Evolutionary conservation across 2,797 vertebrate species (phyloP).

Genomic region (Pygocentrus nattereri): DNA sequence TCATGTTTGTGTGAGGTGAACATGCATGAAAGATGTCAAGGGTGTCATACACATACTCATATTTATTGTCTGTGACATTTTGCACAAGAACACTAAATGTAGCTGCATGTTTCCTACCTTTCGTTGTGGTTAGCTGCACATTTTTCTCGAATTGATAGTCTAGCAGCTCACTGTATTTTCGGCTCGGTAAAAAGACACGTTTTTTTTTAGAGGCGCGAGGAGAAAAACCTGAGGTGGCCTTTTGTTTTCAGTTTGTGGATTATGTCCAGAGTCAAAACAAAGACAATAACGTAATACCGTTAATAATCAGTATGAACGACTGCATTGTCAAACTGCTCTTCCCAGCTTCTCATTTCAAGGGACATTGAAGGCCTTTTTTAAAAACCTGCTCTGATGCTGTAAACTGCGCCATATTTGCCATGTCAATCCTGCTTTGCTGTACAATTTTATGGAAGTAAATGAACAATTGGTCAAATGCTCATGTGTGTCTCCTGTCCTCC

Average conservation of each 20-base stretch:
- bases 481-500: conserved; percentile 10
- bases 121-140: conserved; percentile 9
- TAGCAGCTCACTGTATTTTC: conserved; percentile 40
- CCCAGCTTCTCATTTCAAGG: neutral
- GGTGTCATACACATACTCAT: conserved; percentile 44
- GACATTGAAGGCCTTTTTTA: neutral
- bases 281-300: neutral
- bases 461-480: conserved; percentile 14
- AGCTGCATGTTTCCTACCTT: conserved; percentile 32
- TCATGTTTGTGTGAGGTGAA: conserved; percentile 28
- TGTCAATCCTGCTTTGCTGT: conserved; percentile 30
- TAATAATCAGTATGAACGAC: neutral
- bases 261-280: neutral
- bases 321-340: neutral
- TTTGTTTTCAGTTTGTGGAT: neutral
- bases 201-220: conserved; percentile 18
- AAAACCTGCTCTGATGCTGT: neutral
- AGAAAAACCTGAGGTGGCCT: conserved; percentile 19
- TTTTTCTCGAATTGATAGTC: conserved; percentile 17
- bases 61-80: conserved; percentile 53
- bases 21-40: conserved; percentile 3
- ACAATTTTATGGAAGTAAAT: conserved; percentile 45
- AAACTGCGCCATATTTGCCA: neutral
- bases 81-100: conserved; percentile 64
- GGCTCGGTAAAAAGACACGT: conserved; percentile 28